Conservation (phyloP, 2,888 invertebrate species). For the Sinohyriopsis cumingii region DNA sequence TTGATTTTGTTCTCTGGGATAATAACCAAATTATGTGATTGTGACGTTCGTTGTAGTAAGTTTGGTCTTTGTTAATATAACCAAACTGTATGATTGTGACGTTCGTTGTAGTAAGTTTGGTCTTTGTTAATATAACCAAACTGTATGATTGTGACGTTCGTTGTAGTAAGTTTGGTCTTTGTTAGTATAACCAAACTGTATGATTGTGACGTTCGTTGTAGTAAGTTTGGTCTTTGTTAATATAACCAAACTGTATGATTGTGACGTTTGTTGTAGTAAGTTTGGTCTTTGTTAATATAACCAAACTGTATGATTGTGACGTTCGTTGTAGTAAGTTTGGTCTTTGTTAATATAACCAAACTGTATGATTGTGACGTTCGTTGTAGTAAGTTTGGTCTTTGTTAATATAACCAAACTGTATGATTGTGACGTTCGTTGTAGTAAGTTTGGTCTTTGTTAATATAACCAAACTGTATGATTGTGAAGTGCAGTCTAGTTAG, state of each 20-base stretch:
- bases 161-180: neutral
- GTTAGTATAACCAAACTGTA: conserved; percentile 13
- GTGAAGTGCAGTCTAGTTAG: neutral
- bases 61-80: neutral
- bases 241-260: conserved; percentile 17
- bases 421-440: conserved; percentile 26
- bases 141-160: conserved; percentile 29
- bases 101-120: conserved; percentile 6
- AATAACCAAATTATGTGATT: neutral
- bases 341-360: conserved; percentile 1
- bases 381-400: neutral
- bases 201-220: conserved; percentile 27
- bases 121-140: conserved; percentile 1
- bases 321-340: conserved; percentile 6
- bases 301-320: conserved; percentile 25
- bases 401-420: conserved; percentile 13
- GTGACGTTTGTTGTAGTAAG: conserved; percentile 10
- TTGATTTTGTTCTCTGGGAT: neutral
- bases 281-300: neutral
- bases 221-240: neutral
- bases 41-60: neutral
- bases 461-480: neutral
- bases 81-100: conserved; percentile 25
- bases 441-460: conserved; percentile 19
- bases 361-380: conserved; percentile 29